Evolutionary conservation across 1,140 invertebrate genomes (phyloP).

Genomic region (Monomorium pharaonis): DNA sequence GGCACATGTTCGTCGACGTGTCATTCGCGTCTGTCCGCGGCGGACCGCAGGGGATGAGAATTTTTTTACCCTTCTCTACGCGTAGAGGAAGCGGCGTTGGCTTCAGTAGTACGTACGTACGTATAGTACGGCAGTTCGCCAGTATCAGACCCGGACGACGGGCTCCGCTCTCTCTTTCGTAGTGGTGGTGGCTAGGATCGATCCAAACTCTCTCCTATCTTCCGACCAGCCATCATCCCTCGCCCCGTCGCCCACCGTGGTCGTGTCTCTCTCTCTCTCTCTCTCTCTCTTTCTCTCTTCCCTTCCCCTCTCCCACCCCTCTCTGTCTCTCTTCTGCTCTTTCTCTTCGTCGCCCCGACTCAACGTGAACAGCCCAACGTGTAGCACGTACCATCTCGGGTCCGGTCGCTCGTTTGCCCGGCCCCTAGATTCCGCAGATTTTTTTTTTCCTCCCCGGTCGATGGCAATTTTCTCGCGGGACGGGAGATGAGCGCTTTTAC

Average conservation of each 20-base stretch:
- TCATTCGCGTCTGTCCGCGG: not conserved
- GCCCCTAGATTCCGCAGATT: not conserved
- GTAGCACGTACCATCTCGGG: conserved; percentile 36
- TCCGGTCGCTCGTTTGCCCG: conserved; percentile 25
- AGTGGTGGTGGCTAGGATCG: conserved; percentile 58
- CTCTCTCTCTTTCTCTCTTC: not conserved
- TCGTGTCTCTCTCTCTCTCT: not conserved
- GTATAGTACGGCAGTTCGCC: not conserved
- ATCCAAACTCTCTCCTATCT: conserved; percentile 57
- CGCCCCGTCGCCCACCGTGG: not conserved
- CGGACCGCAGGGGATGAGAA: not conserved
- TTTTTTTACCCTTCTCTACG: conserved; percentile 15
- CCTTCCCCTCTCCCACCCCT: not conserved
- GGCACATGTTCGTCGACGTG: not conserved
- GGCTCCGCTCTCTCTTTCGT: conserved; percentile 37
- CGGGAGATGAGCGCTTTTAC: not conserved
- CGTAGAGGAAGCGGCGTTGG: conserved; percentile 17
- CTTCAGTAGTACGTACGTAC: not conserved
- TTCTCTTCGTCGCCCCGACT: not conserved
- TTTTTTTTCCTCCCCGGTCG: not conserved
- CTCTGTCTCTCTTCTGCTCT: conserved; percentile 2
- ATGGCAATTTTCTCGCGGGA: not conserved
- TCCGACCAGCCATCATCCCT: conserved; percentile 37
- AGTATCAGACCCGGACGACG: conserved; percentile 33
- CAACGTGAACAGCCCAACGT: conserved; percentile 39